Percentiles rank a stretch among this genome's conserved stretches.
Evolutionary conservation across 2,113 vertebrate species (phyloP).

Genomic region (Tragelaphus imberbis): DNA sequence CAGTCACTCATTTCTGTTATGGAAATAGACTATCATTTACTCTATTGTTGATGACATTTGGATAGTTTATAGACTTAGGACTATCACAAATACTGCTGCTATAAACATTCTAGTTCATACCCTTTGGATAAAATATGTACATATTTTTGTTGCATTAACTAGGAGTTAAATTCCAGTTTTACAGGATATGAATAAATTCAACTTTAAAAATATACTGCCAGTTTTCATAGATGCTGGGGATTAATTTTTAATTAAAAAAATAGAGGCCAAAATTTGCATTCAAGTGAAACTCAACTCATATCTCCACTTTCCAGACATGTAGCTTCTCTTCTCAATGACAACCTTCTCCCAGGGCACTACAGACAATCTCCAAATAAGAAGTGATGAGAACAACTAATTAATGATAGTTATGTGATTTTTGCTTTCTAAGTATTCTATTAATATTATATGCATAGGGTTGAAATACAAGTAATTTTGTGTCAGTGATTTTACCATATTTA

Average conservation of each 20-base stretch:
- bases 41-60: background rate
- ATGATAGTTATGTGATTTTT: background rate
- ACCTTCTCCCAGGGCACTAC: background rate
- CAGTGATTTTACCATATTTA: background rate
- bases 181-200: background rate
- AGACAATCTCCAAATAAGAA: background rate
- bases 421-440: background rate
- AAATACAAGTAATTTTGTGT: constrained; percentile 17
- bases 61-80: background rate
- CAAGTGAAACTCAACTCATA: background rate
- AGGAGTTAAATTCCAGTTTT: background rate
- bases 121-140: background rate
- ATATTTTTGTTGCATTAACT: background rate
- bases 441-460: background rate
- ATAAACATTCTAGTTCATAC: background rate
- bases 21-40: background rate
- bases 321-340: background rate
- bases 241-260: background rate
- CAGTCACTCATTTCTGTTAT: background rate
- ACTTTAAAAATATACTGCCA: background rate
- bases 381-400: background rate
- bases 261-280: background rate
- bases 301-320: background rate
- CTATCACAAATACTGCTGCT: background rate
- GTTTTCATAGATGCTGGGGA: background rate